phyloP scores from a whole-genome alignment of 2,797 vertebrate species.

The Etheostoma perlongum region DNA sequence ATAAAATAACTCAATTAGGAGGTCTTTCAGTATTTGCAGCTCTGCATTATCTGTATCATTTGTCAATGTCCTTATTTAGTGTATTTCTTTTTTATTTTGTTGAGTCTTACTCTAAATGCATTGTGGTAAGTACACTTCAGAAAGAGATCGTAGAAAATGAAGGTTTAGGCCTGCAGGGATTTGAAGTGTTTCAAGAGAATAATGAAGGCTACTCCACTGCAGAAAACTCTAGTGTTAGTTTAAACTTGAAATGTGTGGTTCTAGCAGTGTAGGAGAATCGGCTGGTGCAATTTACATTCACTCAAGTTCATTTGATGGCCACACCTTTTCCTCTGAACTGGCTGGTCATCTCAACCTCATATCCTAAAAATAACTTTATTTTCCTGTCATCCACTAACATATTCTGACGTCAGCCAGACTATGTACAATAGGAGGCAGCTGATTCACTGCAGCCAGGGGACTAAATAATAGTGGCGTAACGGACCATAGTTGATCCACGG shows the following conservation, averaged over 20 bases:
- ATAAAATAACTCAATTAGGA: slow-evolving; percentile 60
- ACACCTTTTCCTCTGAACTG: background rate
- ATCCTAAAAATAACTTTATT: slow-evolving; percentile 33
- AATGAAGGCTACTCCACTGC: slow-evolving; percentile 10
- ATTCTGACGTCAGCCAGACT: slow-evolving; percentile 20
- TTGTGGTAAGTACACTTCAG: background rate
- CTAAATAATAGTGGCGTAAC: slow-evolving; percentile 13
- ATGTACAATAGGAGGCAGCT: background rate
- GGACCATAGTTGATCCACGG: no score
- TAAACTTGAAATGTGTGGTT: slow-evolving; percentile 11
- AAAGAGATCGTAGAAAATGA: slow-evolving; percentile 36
- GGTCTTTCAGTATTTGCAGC: slow-evolving; percentile 21
- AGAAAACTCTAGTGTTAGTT: slow-evolving; percentile 2
- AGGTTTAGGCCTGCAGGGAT: slow-evolving; percentile 24
- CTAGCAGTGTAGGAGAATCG: background rate
- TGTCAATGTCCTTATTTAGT: slow-evolving; percentile 19
- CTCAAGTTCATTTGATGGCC: slow-evolving; percentile 18
- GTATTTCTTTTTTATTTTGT: slow-evolving; percentile 20
- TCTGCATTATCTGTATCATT: slow-evolving; percentile 26
- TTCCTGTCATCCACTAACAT: slow-evolving; percentile 27
- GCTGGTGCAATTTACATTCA: background rate
- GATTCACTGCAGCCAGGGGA: slow-evolving; percentile 32
- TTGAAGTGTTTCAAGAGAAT: slow-evolving; percentile 34
- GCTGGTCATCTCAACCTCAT: slow-evolving; percentile 8
- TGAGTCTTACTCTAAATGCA: slow-evolving; percentile 15